phyloP scores from a whole-genome alignment of 2,888 invertebrate species.

The Salpingus planirostris region DNA sequence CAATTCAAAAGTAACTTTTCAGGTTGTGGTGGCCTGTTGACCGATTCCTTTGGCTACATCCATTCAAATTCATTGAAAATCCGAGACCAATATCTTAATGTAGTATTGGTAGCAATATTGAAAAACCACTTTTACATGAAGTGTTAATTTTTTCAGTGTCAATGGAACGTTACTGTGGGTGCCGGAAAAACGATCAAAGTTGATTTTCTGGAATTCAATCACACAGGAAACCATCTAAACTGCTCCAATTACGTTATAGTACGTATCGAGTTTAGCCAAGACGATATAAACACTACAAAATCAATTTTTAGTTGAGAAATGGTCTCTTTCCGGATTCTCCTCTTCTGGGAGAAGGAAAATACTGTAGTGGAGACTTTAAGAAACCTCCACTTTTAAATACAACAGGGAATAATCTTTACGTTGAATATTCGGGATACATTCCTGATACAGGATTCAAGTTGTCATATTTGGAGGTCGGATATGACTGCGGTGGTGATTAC shows the following conservation, averaged over 20 bases:
- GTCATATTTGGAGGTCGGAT: slow-evolving; percentile 51
- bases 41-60: too few species aligned
- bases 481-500: slow-evolving; percentile 62
- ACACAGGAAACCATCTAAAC: too few species aligned
- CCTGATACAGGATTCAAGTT: slow-evolving; percentile 23
- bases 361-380: slow-evolving; percentile 48
- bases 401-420: slow-evolving; percentile 54
- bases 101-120: too few species aligned
- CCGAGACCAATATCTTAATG: too few species aligned
- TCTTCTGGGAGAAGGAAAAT: slow-evolving; percentile 61
- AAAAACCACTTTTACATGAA: too few species aligned
- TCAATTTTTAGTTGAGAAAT: slow-evolving; percentile 63
- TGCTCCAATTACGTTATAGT: too few species aligned
- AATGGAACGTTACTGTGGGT: slow-evolving; percentile 68
- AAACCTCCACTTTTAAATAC: slow-evolving; percentile 45
- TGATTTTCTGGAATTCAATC: slow-evolving; percentile 40
- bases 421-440: slow-evolving; percentile 37
- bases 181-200: slow-evolving; percentile 64
- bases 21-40: slow-evolving; percentile 64
- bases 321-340: slow-evolving; percentile 66
- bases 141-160: slow-evolving; percentile 49
- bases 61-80: too few species aligned
- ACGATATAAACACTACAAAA: too few species aligned
- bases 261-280: slow-evolving; percentile 21
- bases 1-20: too few species aligned